Conservation (phyloP, 2,113 vertebrate genomes). For the Rissa tridactyla region DNA sequence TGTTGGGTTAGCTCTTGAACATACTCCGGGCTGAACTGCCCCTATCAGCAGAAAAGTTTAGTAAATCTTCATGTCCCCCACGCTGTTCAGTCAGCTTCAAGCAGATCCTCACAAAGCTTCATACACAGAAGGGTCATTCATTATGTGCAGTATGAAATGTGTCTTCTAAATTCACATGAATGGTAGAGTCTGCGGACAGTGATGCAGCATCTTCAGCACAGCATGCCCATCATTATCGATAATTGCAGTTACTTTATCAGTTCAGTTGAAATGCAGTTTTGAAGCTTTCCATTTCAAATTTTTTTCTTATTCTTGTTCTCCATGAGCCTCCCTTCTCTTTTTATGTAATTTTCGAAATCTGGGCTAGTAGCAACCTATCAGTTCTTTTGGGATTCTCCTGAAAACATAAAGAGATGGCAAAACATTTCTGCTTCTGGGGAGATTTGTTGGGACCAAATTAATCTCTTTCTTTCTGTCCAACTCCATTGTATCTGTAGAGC, state of each 20-base stretch:
- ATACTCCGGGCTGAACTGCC: not conserved
- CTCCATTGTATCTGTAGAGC: not conserved
- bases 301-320: not conserved
- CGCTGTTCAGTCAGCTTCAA: not conserved
- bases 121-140: not conserved
- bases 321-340: not conserved
- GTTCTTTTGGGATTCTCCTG: not conserved
- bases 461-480: not conserved
- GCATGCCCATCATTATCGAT: not conserved
- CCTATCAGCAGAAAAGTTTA: not conserved
- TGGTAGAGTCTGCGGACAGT: not conserved
- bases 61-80: not conserved
- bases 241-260: not conserved
- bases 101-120: not conserved
- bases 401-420: not conserved
- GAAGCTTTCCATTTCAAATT: not conserved
- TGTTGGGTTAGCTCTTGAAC: not conserved
- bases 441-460: not conserved
- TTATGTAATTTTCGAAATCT: not conserved
- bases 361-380: not conserved
- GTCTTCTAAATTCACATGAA: not conserved
- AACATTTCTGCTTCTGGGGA: not conserved
- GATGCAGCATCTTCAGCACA: not conserved
- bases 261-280: not conserved
- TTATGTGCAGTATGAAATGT: not conserved